Base-by-base conservation (phyloP, 1,140 invertebrate species). In the Sycobia sp. region DNA sequence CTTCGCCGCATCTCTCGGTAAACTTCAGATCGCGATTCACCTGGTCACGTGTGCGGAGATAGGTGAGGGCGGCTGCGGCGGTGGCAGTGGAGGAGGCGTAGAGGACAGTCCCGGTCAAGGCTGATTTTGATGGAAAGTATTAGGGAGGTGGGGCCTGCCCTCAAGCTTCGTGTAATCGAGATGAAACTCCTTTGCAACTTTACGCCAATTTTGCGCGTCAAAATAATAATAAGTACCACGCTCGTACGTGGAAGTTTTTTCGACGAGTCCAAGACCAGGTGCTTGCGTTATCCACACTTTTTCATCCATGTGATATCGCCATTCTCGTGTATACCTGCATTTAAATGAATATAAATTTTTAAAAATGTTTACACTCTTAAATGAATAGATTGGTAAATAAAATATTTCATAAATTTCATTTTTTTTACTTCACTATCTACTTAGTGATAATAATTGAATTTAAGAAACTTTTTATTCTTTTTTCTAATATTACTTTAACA, bases 251-350 rank as follows among this genome's bases (percentile, higher is more conserved):
- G 87, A 87, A 68, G 95, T 97, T 84, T 98, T 98, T 82, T 98
- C 94, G 65, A 93, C 86, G 67, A 94, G 90, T 66, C 90, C 90
- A 82, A 94, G 88, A 67, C 95, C 95, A 61, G 94, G 95, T 70
- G 95, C 95, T 83, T 97, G 90, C 68, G 96, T 99, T 80, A 99
- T 95, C 97, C 97, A 99, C 69, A 98, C 92, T 81, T 96, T 93
- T 80, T 99, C 96, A 76, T 98, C 96, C 85, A 93, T 98, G 81
- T 99, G 97, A 86, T 96, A 99, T 83, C 97, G 88, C 97, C 97
- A 99, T 75, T 99, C 97, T 78, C 97, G 88, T 82, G 89, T 93
- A 79, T 98, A 97, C 80, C 96, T 92, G 70, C 10, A 75, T 74
- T 32, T 32, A 7, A 32, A 11, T 32, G 11, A 32, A 32, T 32